Base-by-base conservation (phyloP, 2,888 invertebrate genomes). In the Amphipyra berbera region DNA sequence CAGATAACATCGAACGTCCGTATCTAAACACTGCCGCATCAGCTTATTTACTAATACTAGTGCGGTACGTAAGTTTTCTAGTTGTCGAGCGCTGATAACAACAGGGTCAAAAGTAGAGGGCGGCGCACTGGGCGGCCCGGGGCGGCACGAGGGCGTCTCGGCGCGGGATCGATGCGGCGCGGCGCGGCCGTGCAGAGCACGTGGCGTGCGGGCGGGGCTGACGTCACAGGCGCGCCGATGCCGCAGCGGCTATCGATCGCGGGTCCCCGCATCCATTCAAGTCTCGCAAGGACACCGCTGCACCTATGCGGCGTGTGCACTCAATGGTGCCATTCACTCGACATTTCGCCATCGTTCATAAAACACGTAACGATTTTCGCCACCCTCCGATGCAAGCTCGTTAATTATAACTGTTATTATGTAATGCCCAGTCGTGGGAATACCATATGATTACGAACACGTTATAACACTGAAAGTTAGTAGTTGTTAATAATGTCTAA, bases 191-290 rank as follows among this genome's bases (percentile, higher is more conserved):
- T 61, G 69, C 37, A 62, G 59, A 37, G 67, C 53, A 62, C 48
- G 45, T 42, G 50, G 54, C 60, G 44, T 21, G 21, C 62, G 76
- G 78, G 67, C 58, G 67, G 59, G 68, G 63, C 54, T 89, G 86
- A 87, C 86, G 90, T 89, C 89, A 90, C 87, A 76, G 85, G 84
- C 72, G 68, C 64, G 69, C 59, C 61, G 69, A 66, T 86, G 82
- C 85, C 84, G 86, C 86, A 85, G 42, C 61, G 62, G 7, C 44
- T 54, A 70, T 73, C 65, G 70, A 73, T 63, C 61, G 41, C 45
- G 33, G 30, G 27, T 35, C 50, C 49, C 40, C 58, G 56, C 53
- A 60, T 50, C 61, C 86, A 87, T 86, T 88, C 85, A 86, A 82
- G 78, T 68, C 70, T 61, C 61, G 78, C 81, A 79, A 84, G 73